Percentiles rank a stretch among this genome's conserved stretches.
These are phyloP conservation scores for Calephelis virginiensis DNA, from an alignment of 1,140 invertebrate genomes.

Conservation along the genomic window DNA sequence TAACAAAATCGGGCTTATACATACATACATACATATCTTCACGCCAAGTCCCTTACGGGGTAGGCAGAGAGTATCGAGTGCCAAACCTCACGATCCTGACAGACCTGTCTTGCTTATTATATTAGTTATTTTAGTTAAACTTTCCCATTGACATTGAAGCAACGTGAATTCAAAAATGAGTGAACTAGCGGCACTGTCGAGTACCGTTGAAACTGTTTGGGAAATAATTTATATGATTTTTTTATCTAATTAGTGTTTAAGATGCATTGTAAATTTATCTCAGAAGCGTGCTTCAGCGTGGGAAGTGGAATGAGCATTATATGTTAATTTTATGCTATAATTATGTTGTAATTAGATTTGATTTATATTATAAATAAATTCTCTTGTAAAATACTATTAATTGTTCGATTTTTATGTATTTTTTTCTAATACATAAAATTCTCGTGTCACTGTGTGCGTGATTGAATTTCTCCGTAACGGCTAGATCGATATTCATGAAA, in stretches of 20 bases:
- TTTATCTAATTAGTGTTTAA: constrained; percentile 9
- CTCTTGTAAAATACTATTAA: neutral
- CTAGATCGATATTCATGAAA: too few species aligned
- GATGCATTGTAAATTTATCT: constrained; percentile 17
- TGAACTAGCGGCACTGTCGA: neutral
- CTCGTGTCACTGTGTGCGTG: too few species aligned
- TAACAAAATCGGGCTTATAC: too few species aligned
- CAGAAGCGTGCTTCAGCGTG: constrained; percentile 6
- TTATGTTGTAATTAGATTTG: neutral
- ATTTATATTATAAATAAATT: neutral
- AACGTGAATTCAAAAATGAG: constrained; percentile 8
- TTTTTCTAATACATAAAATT: too few species aligned
- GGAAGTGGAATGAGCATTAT: constrained; percentile 8
- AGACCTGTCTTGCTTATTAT: too few species aligned
- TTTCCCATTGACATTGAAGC: neutral
- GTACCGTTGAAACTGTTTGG: constrained; percentile 1
- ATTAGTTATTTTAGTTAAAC: too few species aligned
- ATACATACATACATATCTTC: too few species aligned
- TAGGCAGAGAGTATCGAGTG: too few species aligned
- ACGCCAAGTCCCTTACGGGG: too few species aligned
- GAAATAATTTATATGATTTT: constrained; percentile 13
- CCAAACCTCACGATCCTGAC: too few species aligned
- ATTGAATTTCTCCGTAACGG: too few species aligned
- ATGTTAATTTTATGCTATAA: constrained; percentile 5
- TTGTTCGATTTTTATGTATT: neutral